phyloP scores from a whole-genome alignment of 2,888 invertebrate genomes.

The Cosmopolites sordidus region DNA sequence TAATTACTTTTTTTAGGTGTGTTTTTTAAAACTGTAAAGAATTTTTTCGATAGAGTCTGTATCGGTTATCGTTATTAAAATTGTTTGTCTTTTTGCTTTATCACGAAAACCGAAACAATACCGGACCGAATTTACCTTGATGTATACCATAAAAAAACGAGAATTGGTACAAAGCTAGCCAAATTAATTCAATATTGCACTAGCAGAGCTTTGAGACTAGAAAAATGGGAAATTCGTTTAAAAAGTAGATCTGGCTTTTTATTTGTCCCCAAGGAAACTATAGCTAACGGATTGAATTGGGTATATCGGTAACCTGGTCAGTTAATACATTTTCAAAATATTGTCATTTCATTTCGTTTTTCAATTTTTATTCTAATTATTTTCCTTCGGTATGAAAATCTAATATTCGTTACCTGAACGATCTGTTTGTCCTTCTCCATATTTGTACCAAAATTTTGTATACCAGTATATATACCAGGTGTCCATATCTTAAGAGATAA shows the following conservation, averaged over 20 bases:
- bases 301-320: conserved; percentile 2
- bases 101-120: too few species aligned
- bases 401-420: background rate
- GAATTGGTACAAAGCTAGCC: background rate
- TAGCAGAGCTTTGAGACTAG: background rate
- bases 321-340: conserved; percentile 2
- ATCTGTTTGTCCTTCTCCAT: too few species aligned
- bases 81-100: too few species aligned
- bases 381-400: background rate
- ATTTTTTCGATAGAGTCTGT: too few species aligned
- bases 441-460: too few species aligned
- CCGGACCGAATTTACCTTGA: too few species aligned
- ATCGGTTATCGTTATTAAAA: too few species aligned
- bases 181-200: conserved; percentile 1
- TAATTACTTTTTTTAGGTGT: too few species aligned
- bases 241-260: conserved; percentile 1
- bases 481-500: too few species aligned
- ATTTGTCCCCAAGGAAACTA: conserved; percentile 1
- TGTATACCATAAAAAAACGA: too few species aligned
- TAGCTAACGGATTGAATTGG: background rate
- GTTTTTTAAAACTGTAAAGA: too few species aligned
- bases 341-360: background rate
- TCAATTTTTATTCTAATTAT: background rate
- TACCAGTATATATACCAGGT: too few species aligned
- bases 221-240: background rate